phyloP scores from a whole-genome alignment of 2,888 invertebrate genomes.

The Acanthosepion lycidas region DNA sequence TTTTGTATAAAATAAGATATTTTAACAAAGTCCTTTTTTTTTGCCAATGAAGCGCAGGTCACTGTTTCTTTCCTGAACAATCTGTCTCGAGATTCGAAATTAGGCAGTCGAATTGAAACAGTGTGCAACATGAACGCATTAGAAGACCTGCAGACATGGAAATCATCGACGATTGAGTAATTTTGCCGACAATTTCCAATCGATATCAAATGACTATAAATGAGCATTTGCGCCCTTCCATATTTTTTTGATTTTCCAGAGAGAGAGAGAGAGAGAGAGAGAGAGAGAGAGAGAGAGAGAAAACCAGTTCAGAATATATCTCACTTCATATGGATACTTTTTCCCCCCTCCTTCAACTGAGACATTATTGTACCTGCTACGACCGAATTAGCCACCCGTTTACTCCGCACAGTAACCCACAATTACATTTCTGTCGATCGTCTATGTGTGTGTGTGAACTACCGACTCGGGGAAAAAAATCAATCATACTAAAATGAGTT shows the following conservation, averaged over 20 bases:
- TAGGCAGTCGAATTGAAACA: not conserved
- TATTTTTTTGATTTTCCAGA: too few species aligned
- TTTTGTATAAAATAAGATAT: too few species aligned
- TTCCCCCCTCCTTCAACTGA: not conserved
- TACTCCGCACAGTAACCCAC: not conserved
- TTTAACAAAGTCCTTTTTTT: too few species aligned
- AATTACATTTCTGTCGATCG: constrained; percentile 4
- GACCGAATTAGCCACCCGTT: not conserved
- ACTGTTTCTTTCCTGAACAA: not conserved
- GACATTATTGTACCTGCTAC: not conserved
- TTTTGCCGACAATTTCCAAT: not conserved
- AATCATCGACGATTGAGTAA: not conserved
- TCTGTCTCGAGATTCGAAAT: not conserved
- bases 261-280: too few species aligned
- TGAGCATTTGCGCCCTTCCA: not conserved
- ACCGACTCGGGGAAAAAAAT: not conserved
- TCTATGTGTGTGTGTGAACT: not conserved
- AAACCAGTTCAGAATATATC: too few species aligned
- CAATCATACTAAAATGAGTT: not conserved
- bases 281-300: too few species aligned
- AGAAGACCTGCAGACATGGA: not conserved
- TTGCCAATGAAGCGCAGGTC: too few species aligned
- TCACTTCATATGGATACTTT: not conserved
- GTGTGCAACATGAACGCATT: not conserved
- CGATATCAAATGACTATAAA: not conserved